phyloP scores from a whole-genome alignment of 2,113 vertebrate species.

The Lepisosteus oculatus region DNA sequence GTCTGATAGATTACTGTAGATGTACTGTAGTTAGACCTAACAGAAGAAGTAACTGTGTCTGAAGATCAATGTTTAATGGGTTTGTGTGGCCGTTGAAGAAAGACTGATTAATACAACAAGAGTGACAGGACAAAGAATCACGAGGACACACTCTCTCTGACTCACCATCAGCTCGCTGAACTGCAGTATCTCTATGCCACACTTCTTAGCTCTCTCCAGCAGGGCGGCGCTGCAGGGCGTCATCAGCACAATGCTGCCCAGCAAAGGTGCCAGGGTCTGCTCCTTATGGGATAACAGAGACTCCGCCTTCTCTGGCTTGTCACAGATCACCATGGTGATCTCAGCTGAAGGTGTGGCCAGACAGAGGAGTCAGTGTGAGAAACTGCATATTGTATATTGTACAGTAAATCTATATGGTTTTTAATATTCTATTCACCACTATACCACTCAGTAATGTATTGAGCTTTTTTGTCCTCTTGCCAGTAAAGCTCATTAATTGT shows the following conservation, averaged over 20 bases:
- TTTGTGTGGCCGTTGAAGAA: no score
- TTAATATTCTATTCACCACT: background rate
- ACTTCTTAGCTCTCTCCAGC: slow-evolving; percentile 54
- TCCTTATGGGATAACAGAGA: slow-evolving; percentile 64
- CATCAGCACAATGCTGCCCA: slow-evolving; percentile 68
- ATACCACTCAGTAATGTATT: no score
- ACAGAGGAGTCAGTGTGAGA: background rate
- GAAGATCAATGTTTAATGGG: no score
- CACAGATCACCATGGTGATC: slow-evolving; percentile 69
- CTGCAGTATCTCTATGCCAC: slow-evolving; percentile 62
- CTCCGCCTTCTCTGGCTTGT: slow-evolving; percentile 63
- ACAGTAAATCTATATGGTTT: background rate
- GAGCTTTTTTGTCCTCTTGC: no score
- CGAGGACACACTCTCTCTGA: background rate
- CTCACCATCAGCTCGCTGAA: slow-evolving; percentile 67
- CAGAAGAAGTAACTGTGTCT: no score
- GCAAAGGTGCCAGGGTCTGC: slow-evolving; percentile 49
- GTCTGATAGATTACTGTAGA: no score
- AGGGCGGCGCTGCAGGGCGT: slow-evolving; percentile 52
- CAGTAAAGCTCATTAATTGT: no score
- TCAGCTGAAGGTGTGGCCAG: slow-evolving; percentile 47
- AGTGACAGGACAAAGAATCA: background rate
- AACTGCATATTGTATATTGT: background rate
- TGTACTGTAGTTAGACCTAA: no score
- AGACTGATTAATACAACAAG: no score